These are phyloP conservation scores for Heteromyza rotundicornis DNA, from an alignment of 2,888 invertebrate genomes.

Conservation along the genomic window DNA sequence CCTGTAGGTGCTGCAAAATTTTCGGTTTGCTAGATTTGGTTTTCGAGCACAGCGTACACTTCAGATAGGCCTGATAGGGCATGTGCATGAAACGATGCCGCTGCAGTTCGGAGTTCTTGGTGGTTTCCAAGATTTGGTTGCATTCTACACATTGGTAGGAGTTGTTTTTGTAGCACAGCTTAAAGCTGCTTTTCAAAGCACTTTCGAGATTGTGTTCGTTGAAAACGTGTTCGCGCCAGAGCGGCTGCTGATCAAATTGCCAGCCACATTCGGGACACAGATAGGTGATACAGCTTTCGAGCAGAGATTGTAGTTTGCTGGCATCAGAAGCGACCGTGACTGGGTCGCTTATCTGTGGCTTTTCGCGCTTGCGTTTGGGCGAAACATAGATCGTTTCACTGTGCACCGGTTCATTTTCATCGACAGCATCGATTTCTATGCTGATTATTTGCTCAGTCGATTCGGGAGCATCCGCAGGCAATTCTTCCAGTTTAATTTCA, in stretches of 20 bases:
- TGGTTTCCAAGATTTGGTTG: slow-evolving; percentile 39
- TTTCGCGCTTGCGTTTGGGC: not conserved
- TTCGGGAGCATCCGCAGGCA: not conserved
- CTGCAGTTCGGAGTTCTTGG: slow-evolving; percentile 41
- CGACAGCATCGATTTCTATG: slow-evolving; percentile 46
- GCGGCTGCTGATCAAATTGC: slow-evolving; percentile 40
- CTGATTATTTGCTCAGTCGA: slow-evolving; percentile 33
- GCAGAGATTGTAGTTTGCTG: not conserved
- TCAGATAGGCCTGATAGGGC: slow-evolving; percentile 51
- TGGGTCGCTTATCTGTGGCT: not conserved
- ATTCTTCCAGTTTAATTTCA: not conserved
- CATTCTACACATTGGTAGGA: slow-evolving; percentile 45
- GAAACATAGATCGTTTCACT: not conserved
- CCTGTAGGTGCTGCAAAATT: slow-evolving; percentile 45
- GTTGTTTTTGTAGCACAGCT: slow-evolving; percentile 35
- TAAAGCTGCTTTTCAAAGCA: slow-evolving; percentile 47
- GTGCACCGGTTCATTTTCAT: slow-evolving; percentile 34
- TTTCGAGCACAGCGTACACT: slow-evolving; percentile 47
- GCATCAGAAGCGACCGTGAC: not conserved
- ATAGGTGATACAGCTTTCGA: slow-evolving; percentile 37
- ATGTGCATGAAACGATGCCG: slow-evolving; percentile 54
- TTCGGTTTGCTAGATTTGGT: slow-evolving; percentile 54
- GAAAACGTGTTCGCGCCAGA: slow-evolving; percentile 52
- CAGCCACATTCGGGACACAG: slow-evolving; percentile 52
- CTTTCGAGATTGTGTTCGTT: slow-evolving; percentile 46